Conservation (phyloP, 2,888 invertebrate genomes). For the Cremastinae sp. region DNA sequence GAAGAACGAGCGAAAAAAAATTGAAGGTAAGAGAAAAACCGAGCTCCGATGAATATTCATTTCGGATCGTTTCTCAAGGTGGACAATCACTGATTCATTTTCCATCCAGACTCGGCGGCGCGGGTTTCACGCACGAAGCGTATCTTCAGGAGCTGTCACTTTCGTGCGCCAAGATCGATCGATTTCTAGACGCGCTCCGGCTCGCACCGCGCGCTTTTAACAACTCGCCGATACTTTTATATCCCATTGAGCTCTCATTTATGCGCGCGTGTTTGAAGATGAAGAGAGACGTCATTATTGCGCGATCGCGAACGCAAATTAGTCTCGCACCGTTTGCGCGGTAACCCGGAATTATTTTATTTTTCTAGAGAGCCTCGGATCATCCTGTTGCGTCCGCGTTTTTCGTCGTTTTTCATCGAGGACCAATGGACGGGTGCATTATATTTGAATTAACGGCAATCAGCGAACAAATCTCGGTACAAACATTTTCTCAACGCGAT, state of each 20-base stretch:
- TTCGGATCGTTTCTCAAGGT: slow-evolving; percentile 6
- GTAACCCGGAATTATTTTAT: slow-evolving; percentile 58
- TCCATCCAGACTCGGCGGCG: neutral
- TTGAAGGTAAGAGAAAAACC: neutral
- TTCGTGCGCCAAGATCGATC: slow-evolving; percentile 64
- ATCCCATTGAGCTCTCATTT: slow-evolving; percentile 4
- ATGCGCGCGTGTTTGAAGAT: slow-evolving; percentile 14
- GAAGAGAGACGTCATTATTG: slow-evolving; percentile 67
- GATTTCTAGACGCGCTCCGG: slow-evolving; percentile 52
- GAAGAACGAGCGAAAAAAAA: neutral
- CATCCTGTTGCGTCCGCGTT: slow-evolving; percentile 50
- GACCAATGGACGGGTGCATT: slow-evolving; percentile 64
- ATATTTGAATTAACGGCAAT: slow-evolving; percentile 74
- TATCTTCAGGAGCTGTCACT: slow-evolving; percentile 62
- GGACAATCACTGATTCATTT: slow-evolving; percentile 34
- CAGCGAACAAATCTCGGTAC: slow-evolving; percentile 55
- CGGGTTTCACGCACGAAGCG: slow-evolving; percentile 27
- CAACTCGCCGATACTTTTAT: slow-evolving; percentile 17
- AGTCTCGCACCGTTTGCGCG: slow-evolving; percentile 65
- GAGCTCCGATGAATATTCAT: slow-evolving; percentile 15
- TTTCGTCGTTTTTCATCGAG: slow-evolving; percentile 40
- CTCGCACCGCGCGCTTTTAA: slow-evolving; percentile 2
- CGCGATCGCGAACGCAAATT: slow-evolving; percentile 71
- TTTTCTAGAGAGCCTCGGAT: slow-evolving; percentile 59
- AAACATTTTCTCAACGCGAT: slow-evolving; percentile 13